Evolutionary conservation across 2,888 invertebrate species (phyloP).

Genomic region (Drosophila subquinaria): DNA sequence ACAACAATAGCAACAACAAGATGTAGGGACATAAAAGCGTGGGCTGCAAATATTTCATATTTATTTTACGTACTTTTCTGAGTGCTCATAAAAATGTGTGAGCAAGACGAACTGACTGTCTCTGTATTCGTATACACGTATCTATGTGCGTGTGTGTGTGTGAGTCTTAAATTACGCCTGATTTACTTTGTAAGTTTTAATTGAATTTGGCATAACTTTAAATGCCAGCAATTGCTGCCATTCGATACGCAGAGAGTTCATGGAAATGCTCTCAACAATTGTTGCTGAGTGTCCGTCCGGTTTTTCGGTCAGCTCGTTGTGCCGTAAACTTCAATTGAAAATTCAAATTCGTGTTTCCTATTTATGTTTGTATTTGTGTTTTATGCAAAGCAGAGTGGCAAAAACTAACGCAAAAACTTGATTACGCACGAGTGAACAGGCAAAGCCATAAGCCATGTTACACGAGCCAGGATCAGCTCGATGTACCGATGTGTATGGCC

Average conservation of each 20-base stretch:
- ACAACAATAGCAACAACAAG: neutral
- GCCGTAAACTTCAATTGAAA: constrained; percentile 50
- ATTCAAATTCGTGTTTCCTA: constrained; percentile 33
- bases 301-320: constrained; percentile 3
- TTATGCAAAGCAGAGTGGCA: constrained; percentile 50
- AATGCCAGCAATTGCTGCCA: constrained; percentile 34
- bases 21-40: constrained; percentile 32
- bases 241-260: constrained; percentile 40
- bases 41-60: constrained; percentile 63
- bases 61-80: constrained; percentile 53
- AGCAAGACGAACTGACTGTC: constrained; percentile 4
- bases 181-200: constrained; percentile 63
- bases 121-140: neutral
- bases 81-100: constrained; percentile 39
- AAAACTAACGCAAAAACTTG: constrained; percentile 38
- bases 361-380: constrained; percentile 5
- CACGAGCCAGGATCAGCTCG: constrained; percentile 33
- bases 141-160: neutral
- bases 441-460: constrained; percentile 42
- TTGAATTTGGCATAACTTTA: constrained; percentile 50
- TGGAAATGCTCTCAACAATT: constrained; percentile 33
- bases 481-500: constrained; percentile 8
- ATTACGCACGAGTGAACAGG: constrained; percentile 55
- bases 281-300: constrained; percentile 26
- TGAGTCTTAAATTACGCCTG: constrained; percentile 35